These are phyloP conservation scores for Tychaedon coryphoeus DNA, from an alignment of 2,113 vertebrate species.

Conservation along the genomic window DNA sequence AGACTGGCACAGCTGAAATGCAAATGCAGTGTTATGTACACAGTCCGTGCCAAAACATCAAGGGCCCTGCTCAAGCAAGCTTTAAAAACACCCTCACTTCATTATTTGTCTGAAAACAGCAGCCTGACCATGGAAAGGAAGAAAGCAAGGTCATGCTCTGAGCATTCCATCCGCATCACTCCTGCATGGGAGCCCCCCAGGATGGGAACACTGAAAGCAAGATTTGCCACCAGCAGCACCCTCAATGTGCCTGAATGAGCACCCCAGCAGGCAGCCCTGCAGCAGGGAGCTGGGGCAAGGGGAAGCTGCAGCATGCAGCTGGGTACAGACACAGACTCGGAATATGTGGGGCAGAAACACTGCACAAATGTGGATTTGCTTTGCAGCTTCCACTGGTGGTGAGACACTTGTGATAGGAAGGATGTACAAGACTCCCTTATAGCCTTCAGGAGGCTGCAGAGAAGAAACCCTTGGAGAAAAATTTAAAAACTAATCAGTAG, in stretches of 20 bases:
- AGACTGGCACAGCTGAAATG: background rate
- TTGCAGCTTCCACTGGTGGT: background rate
- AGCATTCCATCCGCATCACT: background rate
- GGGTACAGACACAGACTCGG: accelerated
- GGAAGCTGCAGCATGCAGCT: background rate
- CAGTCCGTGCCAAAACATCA: background rate
- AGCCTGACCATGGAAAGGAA: background rate
- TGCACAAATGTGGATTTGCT: background rate
- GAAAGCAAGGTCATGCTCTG: background rate
- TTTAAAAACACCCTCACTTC: background rate
- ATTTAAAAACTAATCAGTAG: background rate
- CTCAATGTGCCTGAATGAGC: accelerated
- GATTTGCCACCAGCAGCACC: background rate
- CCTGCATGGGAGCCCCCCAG: accelerated
- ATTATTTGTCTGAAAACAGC: background rate
- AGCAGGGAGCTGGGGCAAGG: background rate
- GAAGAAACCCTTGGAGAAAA: background rate
- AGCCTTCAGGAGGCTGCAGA: background rate
- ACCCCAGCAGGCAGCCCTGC: background rate
- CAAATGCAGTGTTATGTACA: background rate
- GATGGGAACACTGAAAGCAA: background rate
- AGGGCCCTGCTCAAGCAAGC: background rate
- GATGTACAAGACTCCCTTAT: background rate
- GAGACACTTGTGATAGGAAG: background rate
- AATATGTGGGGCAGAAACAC: background rate